Evolutionary conservation across 1,140 invertebrate genomes (phyloP).

Genomic region (Ephestia elutella): DNA sequence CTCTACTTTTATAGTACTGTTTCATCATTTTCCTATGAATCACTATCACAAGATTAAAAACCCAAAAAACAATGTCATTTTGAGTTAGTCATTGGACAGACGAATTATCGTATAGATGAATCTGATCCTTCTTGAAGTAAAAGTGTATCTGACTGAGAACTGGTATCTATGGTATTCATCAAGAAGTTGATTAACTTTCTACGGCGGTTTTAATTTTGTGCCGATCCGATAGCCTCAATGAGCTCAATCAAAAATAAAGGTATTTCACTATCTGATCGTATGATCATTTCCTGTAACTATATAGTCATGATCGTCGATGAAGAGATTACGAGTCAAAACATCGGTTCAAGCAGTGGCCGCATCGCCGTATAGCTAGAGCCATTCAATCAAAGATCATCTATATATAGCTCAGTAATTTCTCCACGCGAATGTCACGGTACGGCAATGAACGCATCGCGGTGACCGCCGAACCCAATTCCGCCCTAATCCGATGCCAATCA

Average conservation of each 20-base stretch:
- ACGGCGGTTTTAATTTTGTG: constrained; percentile 54
- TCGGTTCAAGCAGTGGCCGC: constrained; percentile 24
- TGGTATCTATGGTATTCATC: constrained; percentile 28
- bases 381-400: constrained; percentile 46
- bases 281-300: constrained; percentile 32
- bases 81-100: no score
- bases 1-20: not conserved
- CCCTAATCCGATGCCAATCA: constrained; percentile 64
- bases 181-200: constrained; percentile 62
- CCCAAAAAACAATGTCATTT: no score
- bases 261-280: constrained; percentile 56
- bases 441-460: constrained; percentile 40
- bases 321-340: constrained; percentile 48
- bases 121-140: not conserved
- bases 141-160: not conserved
- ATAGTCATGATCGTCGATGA: constrained; percentile 23
- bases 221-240: constrained; percentile 50
- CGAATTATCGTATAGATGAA: no score
- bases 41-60: not conserved
- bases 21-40: no score
- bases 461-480: constrained; percentile 44
- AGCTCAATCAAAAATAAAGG: constrained; percentile 43
- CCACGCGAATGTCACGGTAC: constrained; percentile 57
- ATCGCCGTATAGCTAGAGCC: constrained; percentile 33
- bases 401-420: constrained; percentile 48